Evolutionary conservation across 2,888 invertebrate species (phyloP).

Genomic region (Agrochola lychnidis): DNA sequence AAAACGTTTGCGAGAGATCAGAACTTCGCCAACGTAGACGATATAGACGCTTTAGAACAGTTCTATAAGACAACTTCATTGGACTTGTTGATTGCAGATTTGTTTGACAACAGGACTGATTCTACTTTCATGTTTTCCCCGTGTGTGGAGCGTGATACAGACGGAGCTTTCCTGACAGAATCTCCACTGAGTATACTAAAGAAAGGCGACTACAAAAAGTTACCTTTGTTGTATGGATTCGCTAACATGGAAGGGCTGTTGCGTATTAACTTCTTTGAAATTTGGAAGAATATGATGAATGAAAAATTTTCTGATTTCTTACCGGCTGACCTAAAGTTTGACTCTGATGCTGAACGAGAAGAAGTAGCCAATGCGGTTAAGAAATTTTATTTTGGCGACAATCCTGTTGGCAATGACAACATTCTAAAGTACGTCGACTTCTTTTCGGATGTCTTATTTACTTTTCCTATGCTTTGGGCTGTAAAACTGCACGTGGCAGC

Average conservation of each 20-base stretch:
- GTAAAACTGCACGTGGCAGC: constrained; percentile 69
- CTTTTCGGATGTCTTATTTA: constrained; percentile 79
- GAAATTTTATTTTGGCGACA: constrained; percentile 74
- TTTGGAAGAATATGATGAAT: constrained; percentile 75
- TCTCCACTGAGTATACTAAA: constrained; percentile 75
- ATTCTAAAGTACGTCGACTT: constrained; percentile 73
- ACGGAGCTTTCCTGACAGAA: constrained; percentile 72
- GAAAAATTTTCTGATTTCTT: constrained; percentile 59
- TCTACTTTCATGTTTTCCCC: constrained; percentile 64
- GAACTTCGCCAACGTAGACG: constrained; percentile 69
- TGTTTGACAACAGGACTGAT: constrained; percentile 49
- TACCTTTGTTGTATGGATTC: constrained; percentile 70
- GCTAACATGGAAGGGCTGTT: constrained; percentile 73
- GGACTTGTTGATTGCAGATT: constrained; percentile 59
- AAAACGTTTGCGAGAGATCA: constrained; percentile 65
- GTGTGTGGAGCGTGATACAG: constrained; percentile 59
- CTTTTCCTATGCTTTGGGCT: constrained; percentile 68
- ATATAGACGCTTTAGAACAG: constrained; percentile 72
- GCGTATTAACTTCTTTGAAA: constrained; percentile 65
- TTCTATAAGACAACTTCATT: constrained; percentile 71
- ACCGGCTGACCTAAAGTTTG: constrained; percentile 75
- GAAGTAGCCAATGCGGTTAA: constrained; percentile 69
- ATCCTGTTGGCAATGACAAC: constrained; percentile 67
- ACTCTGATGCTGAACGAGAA: constrained; percentile 69
- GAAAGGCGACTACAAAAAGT: constrained; percentile 66